phyloP scores from a whole-genome alignment of 1,140 invertebrate genomes.

The Thaumatotibia leucotreta region DNA sequence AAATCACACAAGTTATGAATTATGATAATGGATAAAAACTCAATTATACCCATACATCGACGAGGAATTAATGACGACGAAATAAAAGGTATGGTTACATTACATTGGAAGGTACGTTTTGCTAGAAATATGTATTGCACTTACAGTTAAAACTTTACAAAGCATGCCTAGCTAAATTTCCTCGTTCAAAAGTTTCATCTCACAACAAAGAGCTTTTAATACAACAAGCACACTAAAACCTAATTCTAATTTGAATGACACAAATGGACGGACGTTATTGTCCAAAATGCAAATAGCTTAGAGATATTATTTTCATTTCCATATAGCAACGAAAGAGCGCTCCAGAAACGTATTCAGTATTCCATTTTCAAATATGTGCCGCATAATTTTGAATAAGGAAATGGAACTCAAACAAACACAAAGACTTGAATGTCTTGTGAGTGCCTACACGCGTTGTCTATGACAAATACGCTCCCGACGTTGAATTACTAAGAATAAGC shows the following conservation, averaged over 20 bases:
- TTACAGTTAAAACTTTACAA: too few relatives aligned
- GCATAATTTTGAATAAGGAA: constrained; percentile 61
- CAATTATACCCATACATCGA: too few relatives aligned
- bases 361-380: constrained; percentile 46
- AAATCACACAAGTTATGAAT: too few relatives aligned
- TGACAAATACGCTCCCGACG: constrained; percentile 55
- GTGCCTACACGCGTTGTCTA: constrained; percentile 43
- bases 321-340: constrained; percentile 33
- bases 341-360: constrained; percentile 39
- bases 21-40: too few relatives aligned
- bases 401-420: constrained; percentile 49
- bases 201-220: constrained; percentile 8
- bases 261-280: constrained; percentile 14
- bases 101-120: too few relatives aligned
- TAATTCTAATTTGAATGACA: constrained; percentile 12
- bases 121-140: too few relatives aligned
- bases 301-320: constrained; percentile 46
- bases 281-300: constrained; percentile 37
- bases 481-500: constrained; percentile 40
- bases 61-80: too few relatives aligned
- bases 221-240: constrained; percentile 8
- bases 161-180: not conserved
- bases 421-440: constrained; percentile 45
- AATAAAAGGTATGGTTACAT: too few relatives aligned
- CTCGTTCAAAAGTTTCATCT: not conserved